These are phyloP conservation scores for Caenorhabditis drosophilae DNA, from an alignment of 2,888 invertebrate genomes.

Conservation along the genomic window DNA sequence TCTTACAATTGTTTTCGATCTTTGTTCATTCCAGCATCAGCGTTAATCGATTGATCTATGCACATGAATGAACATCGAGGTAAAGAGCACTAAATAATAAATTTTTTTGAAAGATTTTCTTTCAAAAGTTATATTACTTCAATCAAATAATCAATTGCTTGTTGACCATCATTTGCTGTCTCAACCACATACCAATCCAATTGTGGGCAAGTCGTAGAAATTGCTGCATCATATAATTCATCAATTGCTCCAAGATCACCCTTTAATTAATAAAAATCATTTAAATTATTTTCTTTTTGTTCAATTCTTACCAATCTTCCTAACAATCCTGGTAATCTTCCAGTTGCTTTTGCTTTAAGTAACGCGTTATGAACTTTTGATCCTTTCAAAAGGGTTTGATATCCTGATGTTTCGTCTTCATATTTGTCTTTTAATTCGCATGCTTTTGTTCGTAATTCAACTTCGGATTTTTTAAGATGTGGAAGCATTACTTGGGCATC, in stretches of 20 bases:
- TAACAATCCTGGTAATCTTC: constrained; percentile 9
- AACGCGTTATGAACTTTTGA: constrained; percentile 4
- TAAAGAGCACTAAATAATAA: not conserved
- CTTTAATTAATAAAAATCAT: constrained; percentile 71
- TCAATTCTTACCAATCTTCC: constrained; percentile 13
- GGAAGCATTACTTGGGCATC: not conserved
- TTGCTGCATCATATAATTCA: constrained; percentile 88
- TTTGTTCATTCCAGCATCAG: not conserved
- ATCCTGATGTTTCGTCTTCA: not conserved
- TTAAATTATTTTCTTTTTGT: not conserved
- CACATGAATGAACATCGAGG: constrained; percentile 1
- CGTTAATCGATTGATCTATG: not conserved
- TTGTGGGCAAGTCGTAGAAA: constrained; percentile 81
- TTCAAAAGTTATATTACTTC: not conserved
- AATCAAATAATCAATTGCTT: not conserved
- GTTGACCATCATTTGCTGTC: not conserved
- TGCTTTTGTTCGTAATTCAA: not conserved
- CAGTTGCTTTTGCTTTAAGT: constrained; percentile 5
- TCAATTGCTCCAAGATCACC: constrained; percentile 95
- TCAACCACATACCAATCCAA: constrained; percentile 70
- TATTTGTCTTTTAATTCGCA: not conserved
- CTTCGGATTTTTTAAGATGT: not conserved
- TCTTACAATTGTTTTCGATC: not conserved
- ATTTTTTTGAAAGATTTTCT: not conserved
- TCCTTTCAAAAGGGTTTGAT: not conserved